Evolutionary conservation across 2,888 invertebrate species (phyloP).

Genomic region (Rhamphomyia laevipes): DNA sequence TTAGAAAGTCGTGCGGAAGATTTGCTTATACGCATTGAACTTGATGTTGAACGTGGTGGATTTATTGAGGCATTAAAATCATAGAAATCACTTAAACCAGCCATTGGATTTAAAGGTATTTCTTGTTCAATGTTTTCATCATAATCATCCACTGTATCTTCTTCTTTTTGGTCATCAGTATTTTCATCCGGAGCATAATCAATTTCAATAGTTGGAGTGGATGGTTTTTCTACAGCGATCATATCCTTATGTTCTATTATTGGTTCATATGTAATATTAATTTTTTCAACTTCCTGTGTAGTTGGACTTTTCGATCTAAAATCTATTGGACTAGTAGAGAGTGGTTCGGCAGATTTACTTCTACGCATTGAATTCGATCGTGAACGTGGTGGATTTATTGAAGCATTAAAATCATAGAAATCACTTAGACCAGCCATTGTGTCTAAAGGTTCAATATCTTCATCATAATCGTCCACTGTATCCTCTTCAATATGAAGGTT

Average conservation of each 20-base stretch:
- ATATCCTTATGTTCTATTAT: neutral
- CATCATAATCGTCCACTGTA: neutral
- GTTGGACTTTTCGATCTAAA: too few relatives aligned
- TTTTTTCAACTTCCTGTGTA: too few relatives aligned
- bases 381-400: constrained; percentile 27
- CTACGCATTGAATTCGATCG: constrained; percentile 21
- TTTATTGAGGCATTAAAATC: constrained; percentile 34
- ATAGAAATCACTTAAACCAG: constrained; percentile 35
- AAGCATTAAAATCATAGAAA: constrained; percentile 34
- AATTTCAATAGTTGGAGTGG: constrained; percentile 17
- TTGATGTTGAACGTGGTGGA: constrained; percentile 26
- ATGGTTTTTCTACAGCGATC: constrained; percentile 7
- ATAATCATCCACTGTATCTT: neutral
- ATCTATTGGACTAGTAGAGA: neutral
- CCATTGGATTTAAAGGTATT: constrained; percentile 22
- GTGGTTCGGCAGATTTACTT: neutral
- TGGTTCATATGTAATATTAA: neutral
- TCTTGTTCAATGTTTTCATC: neutral
- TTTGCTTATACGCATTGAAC: constrained; percentile 12
- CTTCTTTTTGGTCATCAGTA: neutral
- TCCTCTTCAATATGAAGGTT: neutral
- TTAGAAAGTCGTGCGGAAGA: neutral
- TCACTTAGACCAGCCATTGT: constrained; percentile 33
- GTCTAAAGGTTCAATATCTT: constrained; percentile 6
- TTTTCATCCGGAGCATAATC: constrained; percentile 24